Conservation (phyloP, 2,113 vertebrate species). For the Actenoides lindsayi region DNA sequence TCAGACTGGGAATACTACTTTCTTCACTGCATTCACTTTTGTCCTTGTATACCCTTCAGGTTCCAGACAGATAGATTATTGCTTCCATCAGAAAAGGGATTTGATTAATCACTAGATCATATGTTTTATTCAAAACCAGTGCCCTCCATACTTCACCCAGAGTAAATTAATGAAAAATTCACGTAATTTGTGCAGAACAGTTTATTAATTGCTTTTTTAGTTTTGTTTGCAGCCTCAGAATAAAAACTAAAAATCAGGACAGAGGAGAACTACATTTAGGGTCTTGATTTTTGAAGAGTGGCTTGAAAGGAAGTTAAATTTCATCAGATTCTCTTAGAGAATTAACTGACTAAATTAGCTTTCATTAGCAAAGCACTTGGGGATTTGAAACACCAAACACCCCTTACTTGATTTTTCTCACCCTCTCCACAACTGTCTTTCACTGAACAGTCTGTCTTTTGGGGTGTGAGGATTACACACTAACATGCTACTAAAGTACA, state of each 20-base stretch:
- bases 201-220: slow-evolving; percentile 22
- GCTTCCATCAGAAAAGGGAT: slow-evolving; percentile 63
- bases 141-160: slow-evolving; percentile 24
- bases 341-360: slow-evolving; percentile 2
- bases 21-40: slow-evolving; percentile 27
- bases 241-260: neutral
- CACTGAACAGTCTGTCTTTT: neutral
- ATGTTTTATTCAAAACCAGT: slow-evolving; percentile 72
- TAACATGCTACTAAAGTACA: neutral
- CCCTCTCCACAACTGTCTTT: neutral
- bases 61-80: slow-evolving; percentile 56
- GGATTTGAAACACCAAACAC: neutral
- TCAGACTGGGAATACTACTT: slow-evolving; percentile 38
- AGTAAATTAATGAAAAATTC: slow-evolving; percentile 70
- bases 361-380: neutral
- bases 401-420: neutral
- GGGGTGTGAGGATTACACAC: neutral
- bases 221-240: slow-evolving; percentile 33
- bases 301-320: neutral
- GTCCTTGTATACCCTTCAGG: slow-evolving; percentile 66
- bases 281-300: neutral
- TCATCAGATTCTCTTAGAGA: neutral
- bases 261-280: neutral
- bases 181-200: slow-evolving; percentile 57
- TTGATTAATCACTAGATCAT: slow-evolving; percentile 66